phyloP scores from a whole-genome alignment of 2,113 vertebrate genomes.

The Reinhardtius hippoglossoides region DNA sequence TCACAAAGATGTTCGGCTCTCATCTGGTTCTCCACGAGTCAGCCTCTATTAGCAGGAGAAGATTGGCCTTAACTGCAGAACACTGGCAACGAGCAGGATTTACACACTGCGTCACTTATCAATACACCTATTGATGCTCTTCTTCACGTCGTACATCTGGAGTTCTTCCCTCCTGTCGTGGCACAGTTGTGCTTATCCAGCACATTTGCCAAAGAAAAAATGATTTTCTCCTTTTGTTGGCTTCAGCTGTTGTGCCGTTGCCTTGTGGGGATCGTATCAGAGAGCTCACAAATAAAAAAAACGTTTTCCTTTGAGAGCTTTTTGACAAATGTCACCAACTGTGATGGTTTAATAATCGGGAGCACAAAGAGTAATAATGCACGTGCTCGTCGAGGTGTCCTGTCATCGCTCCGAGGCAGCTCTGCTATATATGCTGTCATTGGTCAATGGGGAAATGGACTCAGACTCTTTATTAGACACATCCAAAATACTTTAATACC shows the following conservation, averaged over 20 bases:
- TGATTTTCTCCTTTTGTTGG: not conserved
- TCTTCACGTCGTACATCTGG: no score
- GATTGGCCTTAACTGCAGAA: conserved; percentile 41
- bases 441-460: not conserved
- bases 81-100: conserved; percentile 13
- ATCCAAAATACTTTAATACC: no score
- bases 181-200: not conserved
- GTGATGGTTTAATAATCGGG: not conserved
- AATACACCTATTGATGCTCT: not conserved
- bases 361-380: not conserved
- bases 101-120: not conserved
- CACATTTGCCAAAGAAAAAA: not conserved
- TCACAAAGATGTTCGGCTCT: conserved; percentile 25
- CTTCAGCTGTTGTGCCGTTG: no score
- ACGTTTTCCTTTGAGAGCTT: not conserved
- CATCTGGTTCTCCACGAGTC: conserved; percentile 36
- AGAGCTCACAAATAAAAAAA: not conserved
- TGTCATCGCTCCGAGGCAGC: no score
- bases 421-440: not conserved
- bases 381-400: not conserved
- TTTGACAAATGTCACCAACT: not conserved
- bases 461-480: not conserved
- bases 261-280: not conserved
- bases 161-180: no score
- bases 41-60: conserved; percentile 49